Percentiles rank a stretch among this genome's conserved stretches.
phyloP scores from a whole-genome alignment of 2,113 vertebrate species.

The Procavia capensis region DNA sequence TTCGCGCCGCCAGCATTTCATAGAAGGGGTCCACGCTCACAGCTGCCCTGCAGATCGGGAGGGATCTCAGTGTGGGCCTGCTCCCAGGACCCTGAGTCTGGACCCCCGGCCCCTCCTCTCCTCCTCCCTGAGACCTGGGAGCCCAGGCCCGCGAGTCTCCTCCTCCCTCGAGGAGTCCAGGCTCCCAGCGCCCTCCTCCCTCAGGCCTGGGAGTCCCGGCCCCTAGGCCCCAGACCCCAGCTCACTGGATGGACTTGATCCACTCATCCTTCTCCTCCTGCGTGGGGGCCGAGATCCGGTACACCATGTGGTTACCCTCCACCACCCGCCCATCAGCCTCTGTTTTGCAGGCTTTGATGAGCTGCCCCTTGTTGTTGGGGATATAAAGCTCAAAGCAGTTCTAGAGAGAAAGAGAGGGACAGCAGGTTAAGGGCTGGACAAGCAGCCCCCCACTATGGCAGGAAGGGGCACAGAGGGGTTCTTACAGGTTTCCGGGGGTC shows the following conservation, averaged over 20 bases:
- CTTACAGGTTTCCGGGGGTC: slow-evolving; percentile 90
- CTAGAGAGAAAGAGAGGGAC: slow-evolving; percentile 72
- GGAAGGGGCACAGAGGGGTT: not conserved
- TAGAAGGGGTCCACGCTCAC: slow-evolving; percentile 97
- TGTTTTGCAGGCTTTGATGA: slow-evolving; percentile 96
- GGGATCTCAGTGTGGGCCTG: not conserved
- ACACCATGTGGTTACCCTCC: slow-evolving; percentile 97
- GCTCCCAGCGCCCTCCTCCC: not conserved
- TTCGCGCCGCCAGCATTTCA: slow-evolving; percentile 96
- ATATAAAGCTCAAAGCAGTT: slow-evolving; percentile 97
- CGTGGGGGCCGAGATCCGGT: slow-evolving; percentile 95
- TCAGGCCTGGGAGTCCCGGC: no score
- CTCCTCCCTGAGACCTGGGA: no score
- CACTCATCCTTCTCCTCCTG: slow-evolving; percentile 96
- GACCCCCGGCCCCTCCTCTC: no score
- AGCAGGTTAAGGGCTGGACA: not conserved
- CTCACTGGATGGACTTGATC: slow-evolving; percentile 97
- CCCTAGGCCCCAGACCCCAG: accelerated
- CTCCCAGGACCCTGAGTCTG: no score
- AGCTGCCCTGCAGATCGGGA: slow-evolving; percentile 87
- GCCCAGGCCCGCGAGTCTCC: not conserved
- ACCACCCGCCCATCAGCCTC: slow-evolving; percentile 95
- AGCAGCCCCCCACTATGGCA: accelerated
- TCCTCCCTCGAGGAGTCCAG: no score
- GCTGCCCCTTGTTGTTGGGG: slow-evolving; percentile 95